Evolutionary conservation across 2,797 vertebrate species (phyloP).

Genomic region (Selene dorsalis): DNA sequence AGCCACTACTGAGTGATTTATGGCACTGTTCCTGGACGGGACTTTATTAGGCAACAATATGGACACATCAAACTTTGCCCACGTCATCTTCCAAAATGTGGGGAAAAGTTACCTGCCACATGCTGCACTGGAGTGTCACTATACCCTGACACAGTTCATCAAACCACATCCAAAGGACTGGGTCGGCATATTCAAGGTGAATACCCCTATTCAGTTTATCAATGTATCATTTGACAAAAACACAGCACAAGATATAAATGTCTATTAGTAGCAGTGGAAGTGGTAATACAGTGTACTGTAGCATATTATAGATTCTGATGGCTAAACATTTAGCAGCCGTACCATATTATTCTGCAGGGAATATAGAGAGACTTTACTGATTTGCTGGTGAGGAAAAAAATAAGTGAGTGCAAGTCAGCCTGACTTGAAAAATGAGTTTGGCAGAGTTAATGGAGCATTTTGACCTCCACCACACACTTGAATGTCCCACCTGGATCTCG

Average conservation of each 20-base stretch:
- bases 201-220: slow-evolving; percentile 12
- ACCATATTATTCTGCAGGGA: not conserved
- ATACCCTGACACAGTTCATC: slow-evolving; percentile 96
- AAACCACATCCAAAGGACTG: slow-evolving; percentile 96
- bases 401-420: not conserved
- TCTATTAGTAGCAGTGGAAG: not conserved
- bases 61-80: slow-evolving; percentile 98
- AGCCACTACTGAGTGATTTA: slow-evolving; percentile 82
- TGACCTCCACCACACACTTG: slow-evolving; percentile 35
- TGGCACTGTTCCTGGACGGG: slow-evolving; percentile 91
- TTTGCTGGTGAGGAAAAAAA: slow-evolving; percentile 7
- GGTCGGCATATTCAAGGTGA: slow-evolving; percentile 99
- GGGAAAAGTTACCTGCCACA: slow-evolving; percentile 98
- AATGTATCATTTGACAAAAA: not conserved
- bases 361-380: not conserved
- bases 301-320: not conserved
- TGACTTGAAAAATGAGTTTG: slow-evolving; percentile 37
- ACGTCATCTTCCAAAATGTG: slow-evolving; percentile 99
- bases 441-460: slow-evolving; percentile 42
- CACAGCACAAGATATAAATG: not conserved
- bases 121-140: slow-evolving; percentile 95
- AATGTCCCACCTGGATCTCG: slow-evolving; percentile 67
- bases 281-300: not conserved
- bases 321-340: not conserved
- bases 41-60: slow-evolving; percentile 84